A percentile compares a stretch with the other conserved stretches of the same genome.
Evolutionary conservation across 2,888 invertebrate species (phyloP).

Genomic region (Eutolmus rufibarbis): DNA sequence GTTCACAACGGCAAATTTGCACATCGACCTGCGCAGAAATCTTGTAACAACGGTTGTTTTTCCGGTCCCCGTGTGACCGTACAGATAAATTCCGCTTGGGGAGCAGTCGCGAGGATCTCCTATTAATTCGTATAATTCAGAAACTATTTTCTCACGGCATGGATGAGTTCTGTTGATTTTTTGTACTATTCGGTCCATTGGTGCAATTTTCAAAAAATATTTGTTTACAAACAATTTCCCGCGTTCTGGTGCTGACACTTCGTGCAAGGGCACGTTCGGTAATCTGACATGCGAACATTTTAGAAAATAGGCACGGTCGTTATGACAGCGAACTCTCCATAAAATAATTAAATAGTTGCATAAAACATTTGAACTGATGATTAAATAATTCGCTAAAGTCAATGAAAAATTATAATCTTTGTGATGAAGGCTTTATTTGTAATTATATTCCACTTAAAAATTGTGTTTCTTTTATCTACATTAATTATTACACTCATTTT

Average conservation of each 20-base stretch:
- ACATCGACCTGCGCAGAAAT: slow-evolving; percentile 67
- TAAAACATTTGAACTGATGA: too few relatives aligned
- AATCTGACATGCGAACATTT: not conserved
- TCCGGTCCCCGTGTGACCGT: slow-evolving; percentile 85
- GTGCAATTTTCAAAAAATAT: not conserved
- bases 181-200: slow-evolving; percentile 41
- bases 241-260: not conserved
- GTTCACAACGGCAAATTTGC: slow-evolving; percentile 72
- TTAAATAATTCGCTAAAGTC: too few relatives aligned
- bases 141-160: slow-evolving; percentile 55
- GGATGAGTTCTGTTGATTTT: slow-evolving; percentile 54
- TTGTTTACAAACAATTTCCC: slow-evolving; percentile 13
- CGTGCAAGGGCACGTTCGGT: not conserved
- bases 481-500: too few relatives aligned
- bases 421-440: too few relatives aligned
- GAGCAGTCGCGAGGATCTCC: slow-evolving; percentile 68
- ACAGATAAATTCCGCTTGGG: slow-evolving; percentile 76
- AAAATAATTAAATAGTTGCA: too few relatives aligned
- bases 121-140: slow-evolving; percentile 53
- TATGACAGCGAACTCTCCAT: too few relatives aligned
- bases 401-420: too few relatives aligned
- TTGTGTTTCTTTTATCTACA: too few relatives aligned
- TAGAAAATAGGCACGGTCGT: not conserved
- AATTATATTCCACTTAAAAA: too few relatives aligned
- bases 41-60: slow-evolving; percentile 76